These are phyloP conservation scores for Chaunax sp. DNA, from an alignment of 2,797 vertebrate species.

Conservation along the genomic window DNA sequence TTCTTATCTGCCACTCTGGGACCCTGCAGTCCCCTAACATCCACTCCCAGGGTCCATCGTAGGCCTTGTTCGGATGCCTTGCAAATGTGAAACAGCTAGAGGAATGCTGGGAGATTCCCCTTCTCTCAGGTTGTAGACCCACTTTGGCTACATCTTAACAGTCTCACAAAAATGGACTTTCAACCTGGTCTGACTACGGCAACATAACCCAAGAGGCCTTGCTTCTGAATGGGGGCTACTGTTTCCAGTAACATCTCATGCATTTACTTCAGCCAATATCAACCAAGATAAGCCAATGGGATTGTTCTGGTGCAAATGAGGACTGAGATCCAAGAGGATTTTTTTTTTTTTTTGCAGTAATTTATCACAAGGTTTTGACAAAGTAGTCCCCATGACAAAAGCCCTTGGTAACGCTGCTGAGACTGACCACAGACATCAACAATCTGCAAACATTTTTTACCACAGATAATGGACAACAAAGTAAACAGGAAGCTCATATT, in stretches of 20 bases:
- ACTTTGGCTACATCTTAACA: constrained; percentile 64
- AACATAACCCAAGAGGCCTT: constrained; percentile 71
- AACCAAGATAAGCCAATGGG: constrained; percentile 24
- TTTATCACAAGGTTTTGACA: constrained; percentile 53
- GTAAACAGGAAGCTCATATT: constrained; percentile 58
- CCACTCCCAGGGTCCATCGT: constrained; percentile 55
- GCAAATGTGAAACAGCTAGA: constrained; percentile 35
- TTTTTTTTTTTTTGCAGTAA: constrained; percentile 15
- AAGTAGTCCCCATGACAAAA: constrained; percentile 75
- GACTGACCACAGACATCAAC: constrained; percentile 72
- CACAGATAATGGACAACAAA: constrained; percentile 66
- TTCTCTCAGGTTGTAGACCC: constrained; percentile 77
- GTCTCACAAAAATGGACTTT: constrained; percentile 58
- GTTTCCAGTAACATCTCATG: constrained; percentile 39
- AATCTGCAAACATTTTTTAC: constrained; percentile 63
- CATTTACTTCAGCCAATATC: constrained; percentile 21
- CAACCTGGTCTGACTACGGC: constrained; percentile 65
- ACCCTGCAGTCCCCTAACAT: constrained; percentile 56
- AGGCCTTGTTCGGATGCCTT: constrained; percentile 33
- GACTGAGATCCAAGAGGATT: constrained; percentile 6
- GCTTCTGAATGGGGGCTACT: constrained; percentile 75
- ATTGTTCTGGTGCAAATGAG: constrained; percentile 13
- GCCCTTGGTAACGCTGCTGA: constrained; percentile 72
- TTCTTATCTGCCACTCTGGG: constrained; percentile 78
- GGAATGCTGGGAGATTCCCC: constrained; percentile 47